Base-by-base conservation (phyloP, 2,113 vertebrate species). In the Erythrocercus mccallii region DNA sequence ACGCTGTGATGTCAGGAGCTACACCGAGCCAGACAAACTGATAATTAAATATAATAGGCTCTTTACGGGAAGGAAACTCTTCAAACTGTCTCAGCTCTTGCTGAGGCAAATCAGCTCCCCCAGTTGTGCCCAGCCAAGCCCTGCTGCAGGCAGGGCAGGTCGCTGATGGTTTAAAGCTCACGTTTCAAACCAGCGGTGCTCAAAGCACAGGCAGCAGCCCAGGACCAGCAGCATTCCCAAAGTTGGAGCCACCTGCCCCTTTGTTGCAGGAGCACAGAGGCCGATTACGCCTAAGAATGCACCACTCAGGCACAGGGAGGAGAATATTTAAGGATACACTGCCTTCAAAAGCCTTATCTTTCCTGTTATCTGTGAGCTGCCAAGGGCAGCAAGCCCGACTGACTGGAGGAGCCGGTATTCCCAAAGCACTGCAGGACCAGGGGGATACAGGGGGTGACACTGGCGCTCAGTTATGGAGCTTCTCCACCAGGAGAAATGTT, bases 291-390 rank as follows among this genome's bases (percentile, higher is more conserved):
- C 64, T n/a, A 66, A 60, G 90, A 92, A 94, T 96, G 94, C 78
- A 31, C 15, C 25, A 5, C 19, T 78, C 44, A 7, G 72, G 18
- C 69, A 48, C 38, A 10, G 58, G 47, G 61, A 72, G 37, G 48
- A 38, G 78, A 76, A 81, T 38, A 76, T 27, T 91, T 33, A 69
- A 66, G 78, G 50, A 79, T 12, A 69, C 2, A 0, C 6, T 9
- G 27, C n/a, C 79, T 95, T 96, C 94, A 91, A 95, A 96, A 90
- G 95, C n/a, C n/a, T 0, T 88, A 90, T 91, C 95, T 62, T 37
- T 4, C 5, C 56, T 83, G 38, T 66, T 93, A 96, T 96, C 96
- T 93, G 74, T 4, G 54, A 47, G 15, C 14, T 42, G n/a, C 40
- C 42, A 60, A 20, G 6, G 57, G 9, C 77, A 38, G 56, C 28